Evolutionary conservation across 2,888 invertebrate genomes (phyloP), one percentile per base, ranked within the genome.

Genomic region (Linnaemya tessellans): DNA sequence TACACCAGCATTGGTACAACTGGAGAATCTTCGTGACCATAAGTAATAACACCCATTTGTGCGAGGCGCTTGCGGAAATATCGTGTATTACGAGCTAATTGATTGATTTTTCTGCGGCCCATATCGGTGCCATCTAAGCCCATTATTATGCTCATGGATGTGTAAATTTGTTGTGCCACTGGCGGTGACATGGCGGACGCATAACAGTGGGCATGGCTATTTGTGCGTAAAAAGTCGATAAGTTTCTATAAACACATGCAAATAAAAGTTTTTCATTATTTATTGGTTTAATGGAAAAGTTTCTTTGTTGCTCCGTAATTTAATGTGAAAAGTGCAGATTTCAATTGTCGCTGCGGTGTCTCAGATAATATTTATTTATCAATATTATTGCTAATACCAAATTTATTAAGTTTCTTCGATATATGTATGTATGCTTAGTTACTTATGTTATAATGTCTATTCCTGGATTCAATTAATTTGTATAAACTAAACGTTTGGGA

Each of bases 1-100:
- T 98, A 99, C 87, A 98, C 96, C 90, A 99, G 93, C 94, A 99
- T 95, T 18, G 99, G 99, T 90, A 99, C 97, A 86, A 99, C 98
- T 0, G 99, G 99, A 60, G 98, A 98, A 92, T 98, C 97, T 90
- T 95, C 95, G 93, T 98, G 97, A 9, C 99, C 99, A 92, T 97
- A 97, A 87, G 96, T 95, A 88, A 99, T 97, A 88, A 98, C 97
- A 87, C 99, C 98, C 93, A 98, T 96, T 92, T 96, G 96, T 86
- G 96, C 95, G 87, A 99, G 93, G 87, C 95, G 94, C 87, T 94
- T 94, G 79, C 97, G 94, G 91, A 97, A 97, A 92, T 97, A 97
- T 73, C 92, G 93, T 0, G 97, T 96, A 93, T 98, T 98, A 87
- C 96, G 94, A 1, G 96, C 95, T 86, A 98, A 94, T 89, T 95